Base-by-base conservation (phyloP, 2,888 invertebrate genomes). In the Liopterus haemorrhoidalis region DNA sequence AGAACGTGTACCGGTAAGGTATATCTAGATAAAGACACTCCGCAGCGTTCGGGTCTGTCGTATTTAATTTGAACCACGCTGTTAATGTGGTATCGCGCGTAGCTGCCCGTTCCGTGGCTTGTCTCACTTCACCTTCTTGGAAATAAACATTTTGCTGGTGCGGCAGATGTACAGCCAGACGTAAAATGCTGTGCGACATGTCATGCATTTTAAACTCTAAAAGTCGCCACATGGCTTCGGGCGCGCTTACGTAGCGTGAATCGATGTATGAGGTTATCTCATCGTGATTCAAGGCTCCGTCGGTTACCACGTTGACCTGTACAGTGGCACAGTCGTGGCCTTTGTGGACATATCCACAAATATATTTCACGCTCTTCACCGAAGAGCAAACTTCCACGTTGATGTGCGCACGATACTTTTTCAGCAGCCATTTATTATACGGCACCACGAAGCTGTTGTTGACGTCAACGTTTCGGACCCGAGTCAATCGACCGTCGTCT, bases 151-250 rank as follows among this genome's bases (percentile, higher is more conserved):
- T 15, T 27, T 54, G 49, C 20, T 49, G 35, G 31, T 51, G 41
- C 3, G 60, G 62, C 14, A 66, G 49, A 54, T 68, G 63, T 11
- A 67, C 58, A 6, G 60, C 55, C 11, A 67, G 45, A 22, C 59
- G 30, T 4, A 50, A 45, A 6, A 67, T 52, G 1, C 57, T 28
- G 50, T 67, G 65, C 1, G 59, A 58, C 21, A 57, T 48, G 27
- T 48, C 52, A 36, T 50, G 51, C 55, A 52, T n/a, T n/a, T n/a
- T n/a, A n/a, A n/a, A n/a, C n/a, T n/a, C n/a, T n/a, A n/a, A n/a
- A n/a, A n/a, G n/a, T n/a, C n/a, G n/a, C n/a, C n/a, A n/a, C n/a
- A n/a, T n/a, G n/a, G n/a, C n/a, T n/a, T n/a, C n/a, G n/a, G 54
- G 58, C n/a, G 57, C 53, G 35, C 57, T 57, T 3, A 66, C 57